A percentile compares a stretch with the other conserved stretches of the same genome.
Conservation (phyloP, 2,888 invertebrate species). For the Scelioninae gen. 1 region DNA sequence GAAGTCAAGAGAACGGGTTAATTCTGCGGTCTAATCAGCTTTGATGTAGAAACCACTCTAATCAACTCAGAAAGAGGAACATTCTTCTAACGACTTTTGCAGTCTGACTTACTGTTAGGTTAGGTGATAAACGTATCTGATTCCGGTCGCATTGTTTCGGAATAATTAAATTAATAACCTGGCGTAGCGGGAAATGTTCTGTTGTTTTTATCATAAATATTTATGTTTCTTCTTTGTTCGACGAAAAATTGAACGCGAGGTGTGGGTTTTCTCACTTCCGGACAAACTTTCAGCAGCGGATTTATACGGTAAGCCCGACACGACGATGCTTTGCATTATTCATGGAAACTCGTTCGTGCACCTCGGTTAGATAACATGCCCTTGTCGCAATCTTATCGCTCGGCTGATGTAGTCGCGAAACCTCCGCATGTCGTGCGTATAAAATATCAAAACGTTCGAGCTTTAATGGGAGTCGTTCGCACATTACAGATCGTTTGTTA, state of each 20-base stretch:
- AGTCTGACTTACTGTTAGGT: conserved; percentile 17
- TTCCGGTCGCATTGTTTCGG: conserved; percentile 36
- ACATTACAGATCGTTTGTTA: background rate
- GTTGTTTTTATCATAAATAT: conserved; percentile 52
- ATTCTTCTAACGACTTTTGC: conserved; percentile 23
- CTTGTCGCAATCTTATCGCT: conserved; percentile 77
- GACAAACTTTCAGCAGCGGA: conserved; percentile 58
- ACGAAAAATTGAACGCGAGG: conserved; percentile 46
- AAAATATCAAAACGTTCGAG: conserved; percentile 22
- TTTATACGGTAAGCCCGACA: conserved; percentile 51
- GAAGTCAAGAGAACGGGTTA: conserved; percentile 82
- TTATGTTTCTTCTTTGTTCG: conserved; percentile 50
- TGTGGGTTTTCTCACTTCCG: conserved; percentile 64
- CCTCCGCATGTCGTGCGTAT: conserved; percentile 70
- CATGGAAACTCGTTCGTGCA: conserved; percentile 74
- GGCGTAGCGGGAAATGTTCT: conserved; percentile 15
- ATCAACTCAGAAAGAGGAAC: conserved; percentile 25
- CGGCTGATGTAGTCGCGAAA: conserved; percentile 67
- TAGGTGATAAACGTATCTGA: conserved; percentile 49
- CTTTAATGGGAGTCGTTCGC: conserved; percentile 25
- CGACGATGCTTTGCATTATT: conserved; percentile 76
- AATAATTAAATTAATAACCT: conserved; percentile 55
- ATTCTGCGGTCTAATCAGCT: conserved; percentile 31
- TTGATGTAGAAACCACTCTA: conserved; percentile 33
- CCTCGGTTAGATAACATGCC: conserved; percentile 76